Evolutionary conservation across 2,888 invertebrate species (phyloP), one percentile per base, ranked within the genome.

Genomic region (Norana najaformis): DNA sequence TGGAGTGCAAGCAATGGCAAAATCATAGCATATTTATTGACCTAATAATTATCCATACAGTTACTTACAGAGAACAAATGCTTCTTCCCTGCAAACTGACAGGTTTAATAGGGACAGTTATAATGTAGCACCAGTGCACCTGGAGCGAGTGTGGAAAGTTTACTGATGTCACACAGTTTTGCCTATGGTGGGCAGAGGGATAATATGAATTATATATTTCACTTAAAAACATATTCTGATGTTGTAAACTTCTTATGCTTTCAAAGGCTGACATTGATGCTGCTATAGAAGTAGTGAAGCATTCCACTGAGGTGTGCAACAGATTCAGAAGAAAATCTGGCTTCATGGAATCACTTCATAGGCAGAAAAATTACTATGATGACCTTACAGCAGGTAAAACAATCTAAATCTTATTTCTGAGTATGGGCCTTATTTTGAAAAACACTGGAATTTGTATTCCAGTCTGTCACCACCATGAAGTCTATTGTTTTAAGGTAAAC

Each of bases 281-380:
- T 91, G 97, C 98, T 0, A 96, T 97, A 1, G 96, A 96, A 39
- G 96, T 97, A 23, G 95, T 98, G 89, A 98, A 97, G 94, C 96
- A 96, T 90, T 97, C 97, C 90, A 96, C 98, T 90, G 95, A 96
- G n/a, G 96, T 98, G 0, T 98, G 98, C 94, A 96, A 97, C 93
- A 97, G 96, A 93, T 92, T 92, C 41, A 91, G 94, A 88, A 93
- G 93, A 90, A 94, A 94, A 91, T 96, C 95, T 90, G 96, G 97
- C 0, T 95, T 98, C 82, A 96, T 97, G 0, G 97, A 97, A 93
- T 96, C 97, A 37, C 95, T 98, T 91, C 38, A 38, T 16, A 85
- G 36, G 82, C 97, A 97, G n/a, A 97, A 96, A 96, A 96, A 96
- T 2, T 97, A 97, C 94, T 98, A 97, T 93, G 96, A 97, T 92